Percentiles rank a stretch among this genome's conserved stretches.
These are phyloP conservation scores for Drosophila littoralis DNA, from an alignment of 1,140 invertebrate genomes.

Conservation along the genomic window DNA sequence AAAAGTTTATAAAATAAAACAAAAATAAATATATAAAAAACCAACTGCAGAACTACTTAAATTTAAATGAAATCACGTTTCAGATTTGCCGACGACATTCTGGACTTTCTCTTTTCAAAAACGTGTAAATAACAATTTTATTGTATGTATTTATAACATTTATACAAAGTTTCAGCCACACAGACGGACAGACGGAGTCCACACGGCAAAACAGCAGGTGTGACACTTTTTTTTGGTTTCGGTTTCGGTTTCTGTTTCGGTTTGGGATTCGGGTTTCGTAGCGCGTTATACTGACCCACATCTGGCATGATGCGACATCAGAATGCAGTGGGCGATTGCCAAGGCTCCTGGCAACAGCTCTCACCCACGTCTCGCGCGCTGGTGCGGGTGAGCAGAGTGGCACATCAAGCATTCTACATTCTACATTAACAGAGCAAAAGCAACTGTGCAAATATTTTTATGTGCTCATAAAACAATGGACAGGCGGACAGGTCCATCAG, in stretches of 20 bases:
- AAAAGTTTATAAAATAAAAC: conserved; percentile 34
- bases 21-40: conserved; percentile 28
- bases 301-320: conserved; percentile 71
- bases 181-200: conserved; percentile 21
- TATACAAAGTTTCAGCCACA: conserved; percentile 61
- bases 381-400: conserved; percentile 2
- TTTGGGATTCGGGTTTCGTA: conserved; percentile 45
- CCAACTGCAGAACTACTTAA: conserved; percentile 42
- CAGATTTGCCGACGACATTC: conserved; percentile 39
- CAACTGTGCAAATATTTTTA: conserved; percentile 78
- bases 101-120: conserved; percentile 81
- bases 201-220: conserved; percentile 42
- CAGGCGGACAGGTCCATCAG: conserved; percentile 29
- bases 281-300: conserved; percentile 75
- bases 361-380: conserved; percentile 41
- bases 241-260: conserved; percentile 45
- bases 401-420: conserved; percentile 54
- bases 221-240: conserved; percentile 58
- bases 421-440: conserved; percentile 59
- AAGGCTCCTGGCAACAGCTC: conserved; percentile 69
- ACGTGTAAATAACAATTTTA: conserved; percentile 81
- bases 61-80: conserved; percentile 73
- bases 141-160: conserved; percentile 76
- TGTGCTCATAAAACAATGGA: conserved; percentile 62
- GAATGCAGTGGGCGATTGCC: conserved; percentile 61